phyloP scores from a whole-genome alignment of 2,113 vertebrate genomes.

The Sinosuthora webbiana region DNA sequence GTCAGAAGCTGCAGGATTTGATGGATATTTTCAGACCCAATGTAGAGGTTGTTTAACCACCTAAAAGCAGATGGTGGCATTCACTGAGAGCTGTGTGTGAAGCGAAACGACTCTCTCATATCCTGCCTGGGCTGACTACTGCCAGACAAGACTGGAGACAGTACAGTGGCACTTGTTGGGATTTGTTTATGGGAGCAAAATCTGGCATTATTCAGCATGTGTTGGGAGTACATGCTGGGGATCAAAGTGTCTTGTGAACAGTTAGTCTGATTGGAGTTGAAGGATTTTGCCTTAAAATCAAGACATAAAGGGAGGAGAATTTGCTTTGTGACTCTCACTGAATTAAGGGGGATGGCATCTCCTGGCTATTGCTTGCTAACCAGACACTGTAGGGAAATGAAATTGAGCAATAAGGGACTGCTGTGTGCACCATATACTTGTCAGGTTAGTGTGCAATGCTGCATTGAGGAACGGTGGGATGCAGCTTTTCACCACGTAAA shows the following conservation, averaged over 20 bases:
- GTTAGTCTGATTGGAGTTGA: background rate
- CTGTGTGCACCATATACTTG: background rate
- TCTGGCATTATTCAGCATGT: background rate
- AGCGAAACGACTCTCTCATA: background rate
- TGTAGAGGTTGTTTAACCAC: background rate
- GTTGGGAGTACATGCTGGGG: background rate
- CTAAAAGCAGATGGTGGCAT: background rate
- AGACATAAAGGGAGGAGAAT: background rate
- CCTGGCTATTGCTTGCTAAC: slow-evolving; percentile 17
- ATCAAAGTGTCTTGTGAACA: background rate
- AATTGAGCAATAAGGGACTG: slow-evolving; percentile 24
- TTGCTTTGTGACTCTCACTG: background rate
- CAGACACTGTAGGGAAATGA: background rate
- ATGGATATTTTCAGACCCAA: background rate
- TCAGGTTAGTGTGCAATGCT: background rate
- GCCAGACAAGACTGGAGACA: background rate
- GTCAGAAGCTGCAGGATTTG: background rate
- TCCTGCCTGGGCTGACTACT: background rate
- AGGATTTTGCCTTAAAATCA: background rate
- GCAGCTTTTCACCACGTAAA: background rate
- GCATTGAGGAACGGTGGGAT: background rate
- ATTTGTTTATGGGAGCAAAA: slow-evolving; percentile 9
- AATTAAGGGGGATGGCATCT: background rate
- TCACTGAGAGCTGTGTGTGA: background rate
- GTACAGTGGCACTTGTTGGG: background rate